A percentile compares a stretch with the other conserved stretches of the same genome.
Conservation (phyloP, 2,888 invertebrate species). For the Sicus ferrugineus region DNA sequence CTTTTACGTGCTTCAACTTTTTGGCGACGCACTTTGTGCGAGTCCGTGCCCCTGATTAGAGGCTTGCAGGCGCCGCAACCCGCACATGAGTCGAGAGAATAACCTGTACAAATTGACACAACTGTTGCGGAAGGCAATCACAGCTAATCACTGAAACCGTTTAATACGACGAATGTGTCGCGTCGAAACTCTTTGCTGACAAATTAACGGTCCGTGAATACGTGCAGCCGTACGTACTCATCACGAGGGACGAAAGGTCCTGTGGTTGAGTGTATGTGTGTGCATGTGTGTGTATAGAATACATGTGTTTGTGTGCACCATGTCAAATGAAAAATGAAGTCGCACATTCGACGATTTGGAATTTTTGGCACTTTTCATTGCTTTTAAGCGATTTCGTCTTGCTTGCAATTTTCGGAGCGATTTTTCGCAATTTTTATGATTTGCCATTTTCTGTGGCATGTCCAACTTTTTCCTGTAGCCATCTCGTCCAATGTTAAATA, state of each 20-base stretch:
- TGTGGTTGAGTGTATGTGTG: background rate
- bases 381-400: too few species aligned
- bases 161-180: background rate
- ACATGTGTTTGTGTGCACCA: too few species aligned
- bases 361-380: too few species aligned
- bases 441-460: too few species aligned
- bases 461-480: background rate
- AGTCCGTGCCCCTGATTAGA: background rate
- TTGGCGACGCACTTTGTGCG: background rate
- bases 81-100: background rate
- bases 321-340: too few species aligned
- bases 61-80: background rate
- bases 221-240: background rate
- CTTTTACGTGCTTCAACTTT: slow-evolving; percentile 17
- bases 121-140: slow-evolving; percentile 21
- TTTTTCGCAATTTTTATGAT: too few species aligned
- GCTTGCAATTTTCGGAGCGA: too few species aligned
- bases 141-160: background rate
- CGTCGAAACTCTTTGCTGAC: background rate
- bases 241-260: too few species aligned
- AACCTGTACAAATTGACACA: slow-evolving; percentile 1
- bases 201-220: background rate
- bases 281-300: too few species aligned
- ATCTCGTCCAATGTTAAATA: background rate
- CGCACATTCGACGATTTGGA: too few species aligned